Percentiles rank a stretch among this genome's conserved stretches.
Conservation (phyloP, 2,113 vertebrate genomes). For the Pygathrix nemaeus region DNA sequence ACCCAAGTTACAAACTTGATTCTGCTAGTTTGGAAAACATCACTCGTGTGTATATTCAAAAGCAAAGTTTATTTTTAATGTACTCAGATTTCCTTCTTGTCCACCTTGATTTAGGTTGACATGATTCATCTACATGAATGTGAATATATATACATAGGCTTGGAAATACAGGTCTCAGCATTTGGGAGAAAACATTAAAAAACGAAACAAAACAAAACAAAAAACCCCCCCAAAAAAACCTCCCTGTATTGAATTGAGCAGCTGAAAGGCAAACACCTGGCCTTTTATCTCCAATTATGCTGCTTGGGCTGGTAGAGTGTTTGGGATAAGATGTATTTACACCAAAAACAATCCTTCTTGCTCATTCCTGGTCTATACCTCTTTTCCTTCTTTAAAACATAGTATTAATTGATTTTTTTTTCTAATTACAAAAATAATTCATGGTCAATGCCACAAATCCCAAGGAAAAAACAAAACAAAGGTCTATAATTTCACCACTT, state of each 20-base stretch:
- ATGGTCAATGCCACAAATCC: conserved; percentile 44
- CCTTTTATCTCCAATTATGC: conserved; percentile 59
- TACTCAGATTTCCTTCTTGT: conserved; percentile 22
- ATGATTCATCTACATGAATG: conserved; percentile 3
- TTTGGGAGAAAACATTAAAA: conserved; percentile 40
- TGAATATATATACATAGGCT: background rate
- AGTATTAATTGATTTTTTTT: conserved; percentile 11
- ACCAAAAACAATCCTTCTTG: conserved; percentile 47
- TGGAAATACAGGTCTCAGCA: conserved; percentile 30
- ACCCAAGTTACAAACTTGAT: conserved; percentile 9
- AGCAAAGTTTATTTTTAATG: conserved; percentile 32
- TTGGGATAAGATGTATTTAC: conserved; percentile 37
- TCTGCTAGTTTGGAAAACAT: conserved; percentile 29
- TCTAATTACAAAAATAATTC: conserved; percentile 62
- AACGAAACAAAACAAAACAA: background rate
- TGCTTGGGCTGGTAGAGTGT: conserved; percentile 40
- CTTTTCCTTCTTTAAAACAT: background rate
- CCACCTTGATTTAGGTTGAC: conserved; percentile 9
- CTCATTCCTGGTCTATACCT: conserved; percentile 1
- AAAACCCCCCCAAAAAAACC: background rate
- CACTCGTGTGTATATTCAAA: conserved; percentile 7
- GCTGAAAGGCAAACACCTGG: conserved; percentile 60
- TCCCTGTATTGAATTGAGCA: conserved; percentile 28
- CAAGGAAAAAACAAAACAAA: conserved; percentile 46
- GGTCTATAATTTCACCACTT: conserved; percentile 54